phyloP scores from a whole-genome alignment of 1,140 invertebrate species.

The Vanessa tameamea region DNA sequence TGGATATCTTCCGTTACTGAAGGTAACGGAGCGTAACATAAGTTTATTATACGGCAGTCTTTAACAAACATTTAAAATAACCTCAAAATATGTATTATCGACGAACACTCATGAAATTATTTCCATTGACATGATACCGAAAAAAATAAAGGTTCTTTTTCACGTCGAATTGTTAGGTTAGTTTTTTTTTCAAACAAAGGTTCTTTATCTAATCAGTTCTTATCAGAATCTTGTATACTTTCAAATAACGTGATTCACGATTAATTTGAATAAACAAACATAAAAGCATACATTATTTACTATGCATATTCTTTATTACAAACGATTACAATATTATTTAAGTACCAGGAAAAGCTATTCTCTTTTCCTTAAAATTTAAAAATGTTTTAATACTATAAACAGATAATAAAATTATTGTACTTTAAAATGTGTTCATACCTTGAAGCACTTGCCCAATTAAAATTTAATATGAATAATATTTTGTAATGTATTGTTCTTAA shows the following conservation, averaged over 20 bases:
- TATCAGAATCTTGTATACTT: slow-evolving; percentile 30
- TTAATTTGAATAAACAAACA: neutral
- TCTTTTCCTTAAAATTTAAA: neutral
- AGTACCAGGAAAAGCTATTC: no score
- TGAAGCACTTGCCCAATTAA: no score
- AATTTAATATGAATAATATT: neutral
- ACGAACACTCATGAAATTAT: slow-evolving; percentile 6
- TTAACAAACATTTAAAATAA: slow-evolving; percentile 32
- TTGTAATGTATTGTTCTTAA: neutral
- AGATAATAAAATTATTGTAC: neutral
- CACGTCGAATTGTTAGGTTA: neutral
- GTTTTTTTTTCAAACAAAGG: slow-evolving; percentile 12
- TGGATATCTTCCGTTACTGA: slow-evolving; percentile 56
- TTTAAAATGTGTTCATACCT: neutral
- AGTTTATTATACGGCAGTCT: slow-evolving; percentile 43
- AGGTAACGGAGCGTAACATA: slow-evolving; percentile 58
- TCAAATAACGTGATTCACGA: neutral
- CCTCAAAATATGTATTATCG: slow-evolving; percentile 12
- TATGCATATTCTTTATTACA: neutral
- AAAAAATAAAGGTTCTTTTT: slow-evolving; percentile 13
- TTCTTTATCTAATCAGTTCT: slow-evolving; percentile 29
- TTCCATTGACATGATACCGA: slow-evolving; percentile 8
- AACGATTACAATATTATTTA: neutral
- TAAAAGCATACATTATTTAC: neutral
- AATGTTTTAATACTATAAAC: neutral